phyloP scores from a whole-genome alignment of 2,113 vertebrate genomes.

The Malaclemys terrapin region DNA sequence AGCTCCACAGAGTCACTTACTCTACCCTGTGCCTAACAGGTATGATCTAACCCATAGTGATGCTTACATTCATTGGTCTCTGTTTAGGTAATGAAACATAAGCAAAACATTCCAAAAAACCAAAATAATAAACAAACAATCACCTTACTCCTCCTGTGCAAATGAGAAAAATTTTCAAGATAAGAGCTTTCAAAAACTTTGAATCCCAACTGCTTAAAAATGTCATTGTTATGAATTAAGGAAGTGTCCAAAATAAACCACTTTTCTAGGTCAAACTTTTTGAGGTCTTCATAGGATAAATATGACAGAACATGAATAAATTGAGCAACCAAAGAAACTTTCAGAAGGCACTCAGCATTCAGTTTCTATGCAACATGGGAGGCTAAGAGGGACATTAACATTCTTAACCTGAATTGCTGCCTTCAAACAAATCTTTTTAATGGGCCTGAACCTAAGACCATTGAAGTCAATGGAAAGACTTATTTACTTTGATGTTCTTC shows the following conservation, averaged over 20 bases:
- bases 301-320: background rate
- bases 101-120: background rate
- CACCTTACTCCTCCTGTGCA: background rate
- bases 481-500: background rate
- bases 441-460: background rate
- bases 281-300: background rate
- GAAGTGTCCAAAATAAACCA: background rate
- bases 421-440: background rate
- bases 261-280: background rate
- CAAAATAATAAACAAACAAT: background rate
- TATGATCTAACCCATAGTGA: background rate
- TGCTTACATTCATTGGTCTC: background rate
- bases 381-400: background rate
- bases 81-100: background rate
- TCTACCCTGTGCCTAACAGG: background rate
- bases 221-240: background rate
- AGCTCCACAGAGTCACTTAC: background rate
- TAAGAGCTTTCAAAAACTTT: background rate
- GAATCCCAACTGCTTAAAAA: background rate
- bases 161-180: background rate
- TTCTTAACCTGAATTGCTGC: background rate
- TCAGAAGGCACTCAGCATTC: background rate
- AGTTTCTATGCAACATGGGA: background rate
- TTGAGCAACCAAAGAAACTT: background rate
- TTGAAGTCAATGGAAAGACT: background rate